phyloP scores from a whole-genome alignment of 1,140 invertebrate species.

The Octopus sinensis region DNA sequence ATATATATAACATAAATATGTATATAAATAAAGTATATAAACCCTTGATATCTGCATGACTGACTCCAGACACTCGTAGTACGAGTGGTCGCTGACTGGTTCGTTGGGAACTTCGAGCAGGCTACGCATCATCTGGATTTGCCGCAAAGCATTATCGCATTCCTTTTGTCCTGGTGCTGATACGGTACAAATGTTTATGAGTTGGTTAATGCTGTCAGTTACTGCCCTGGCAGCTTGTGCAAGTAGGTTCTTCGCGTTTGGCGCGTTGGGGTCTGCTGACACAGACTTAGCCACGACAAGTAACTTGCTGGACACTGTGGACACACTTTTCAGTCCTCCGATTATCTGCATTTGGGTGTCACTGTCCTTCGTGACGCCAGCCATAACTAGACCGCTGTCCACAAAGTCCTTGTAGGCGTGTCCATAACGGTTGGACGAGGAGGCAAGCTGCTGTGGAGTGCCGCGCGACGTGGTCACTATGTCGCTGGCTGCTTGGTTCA shows the following conservation, averaged over 20 bases:
- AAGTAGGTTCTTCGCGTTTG: slow-evolving; percentile 85
- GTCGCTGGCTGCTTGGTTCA: slow-evolving; percentile 79
- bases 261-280: slow-evolving; percentile 81
- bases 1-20: no score
- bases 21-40: slow-evolving; percentile 4
- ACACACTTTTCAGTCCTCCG: slow-evolving; percentile 80
- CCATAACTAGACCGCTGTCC: slow-evolving; percentile 43
- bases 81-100: slow-evolving; percentile 82
- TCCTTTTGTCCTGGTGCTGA: slow-evolving; percentile 89
- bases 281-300: slow-evolving; percentile 83
- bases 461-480: slow-evolving; percentile 69
- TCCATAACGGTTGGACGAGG: slow-evolving; percentile 73
- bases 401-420: slow-evolving; percentile 72
- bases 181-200: slow-evolving; percentile 79
- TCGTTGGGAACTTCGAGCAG: slow-evolving; percentile 83
- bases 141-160: slow-evolving; percentile 92
- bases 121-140: slow-evolving; percentile 74
- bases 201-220: slow-evolving; percentile 87
- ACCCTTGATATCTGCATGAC: slow-evolving; percentile 90
- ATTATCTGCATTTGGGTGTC: slow-evolving; percentile 67
- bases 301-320: slow-evolving; percentile 82
- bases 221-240: slow-evolving; percentile 81
- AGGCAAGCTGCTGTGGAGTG: slow-evolving; percentile 68
- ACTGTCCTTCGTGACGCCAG: slow-evolving; percentile 42
- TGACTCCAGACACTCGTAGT: slow-evolving; percentile 90